Conservation (phyloP, 2,888 invertebrate species). For the Cephus nigrinus region DNA sequence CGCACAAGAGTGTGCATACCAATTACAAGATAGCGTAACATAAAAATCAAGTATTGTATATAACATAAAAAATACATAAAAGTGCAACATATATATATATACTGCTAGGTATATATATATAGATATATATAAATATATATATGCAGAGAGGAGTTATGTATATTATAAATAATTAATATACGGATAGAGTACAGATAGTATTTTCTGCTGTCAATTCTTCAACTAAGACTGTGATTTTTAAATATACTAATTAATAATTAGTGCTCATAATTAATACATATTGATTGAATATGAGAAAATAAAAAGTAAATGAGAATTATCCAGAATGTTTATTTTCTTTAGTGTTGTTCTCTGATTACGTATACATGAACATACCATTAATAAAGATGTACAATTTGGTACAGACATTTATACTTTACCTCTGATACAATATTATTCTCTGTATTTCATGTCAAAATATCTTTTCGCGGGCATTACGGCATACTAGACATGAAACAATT, state of each 20-base stretch:
- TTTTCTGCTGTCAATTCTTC: conserved; percentile 67
- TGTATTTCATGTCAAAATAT: neutral
- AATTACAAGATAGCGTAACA: conserved; percentile 28
- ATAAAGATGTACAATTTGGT: neutral
- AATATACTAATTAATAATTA: conserved; percentile 63
- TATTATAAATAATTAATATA: conserved; percentile 48
- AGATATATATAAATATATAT: conserved; percentile 34
- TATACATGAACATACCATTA: neutral
- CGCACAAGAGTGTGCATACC: conserved; percentile 48
- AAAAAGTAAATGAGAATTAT: conserved; percentile 35
- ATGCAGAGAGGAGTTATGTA: conserved; percentile 50
- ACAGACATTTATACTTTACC: neutral
- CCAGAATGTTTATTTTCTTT: neutral
- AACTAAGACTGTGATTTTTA: conserved; percentile 67
- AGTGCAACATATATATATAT: conserved; percentile 25
- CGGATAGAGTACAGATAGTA: conserved; percentile 63
- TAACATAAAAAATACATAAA: conserved; percentile 38
- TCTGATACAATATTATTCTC: neutral
- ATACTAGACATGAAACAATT: no score
- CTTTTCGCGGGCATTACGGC: no score
- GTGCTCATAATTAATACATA: conserved; percentile 59
- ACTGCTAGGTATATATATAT: conserved; percentile 33
- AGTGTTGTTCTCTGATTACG: neutral
- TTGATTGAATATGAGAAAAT: conserved; percentile 60
- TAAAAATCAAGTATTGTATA: conserved; percentile 41